phyloP scores from a whole-genome alignment of 2,113 vertebrate species.

The Ginglymostoma cirratum region DNA sequence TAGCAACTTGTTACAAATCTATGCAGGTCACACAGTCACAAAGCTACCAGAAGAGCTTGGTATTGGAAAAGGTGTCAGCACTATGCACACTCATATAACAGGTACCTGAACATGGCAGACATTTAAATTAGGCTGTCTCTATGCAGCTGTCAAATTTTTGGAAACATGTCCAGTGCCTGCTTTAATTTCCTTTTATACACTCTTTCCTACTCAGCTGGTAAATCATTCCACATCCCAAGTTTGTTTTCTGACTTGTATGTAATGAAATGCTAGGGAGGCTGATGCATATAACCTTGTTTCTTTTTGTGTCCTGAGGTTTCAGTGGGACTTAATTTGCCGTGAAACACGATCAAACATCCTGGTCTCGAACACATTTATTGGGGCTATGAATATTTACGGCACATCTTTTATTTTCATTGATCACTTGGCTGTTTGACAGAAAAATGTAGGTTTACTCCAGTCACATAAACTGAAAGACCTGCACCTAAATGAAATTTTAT shows the following conservation, averaged over 20 bases:
- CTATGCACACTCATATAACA: background rate
- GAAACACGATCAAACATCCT: background rate
- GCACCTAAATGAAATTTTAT: constrained; percentile 6
- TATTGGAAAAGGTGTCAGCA: background rate
- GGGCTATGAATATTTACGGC: background rate
- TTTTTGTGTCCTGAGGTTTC: background rate
- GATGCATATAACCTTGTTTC: background rate
- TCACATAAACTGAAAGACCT: background rate
- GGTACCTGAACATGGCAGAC: background rate
- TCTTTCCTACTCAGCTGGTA: background rate
- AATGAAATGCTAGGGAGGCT: background rate
- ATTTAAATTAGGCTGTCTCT: background rate
- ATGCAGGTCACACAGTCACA: background rate
- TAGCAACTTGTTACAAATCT: background rate
- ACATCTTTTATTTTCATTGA: background rate
- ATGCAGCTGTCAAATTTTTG: background rate
- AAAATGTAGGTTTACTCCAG: background rate
- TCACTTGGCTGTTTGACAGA: background rate
- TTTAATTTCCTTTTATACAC: background rate
- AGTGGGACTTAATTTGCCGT: background rate
- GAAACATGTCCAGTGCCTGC: background rate
- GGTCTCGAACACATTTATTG: background rate
- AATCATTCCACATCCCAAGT: background rate
- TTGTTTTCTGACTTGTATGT: background rate
- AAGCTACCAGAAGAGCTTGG: background rate